Evolutionary conservation across 2,113 vertebrate species (phyloP).

Genomic region (Ameiurus melas): DNA sequence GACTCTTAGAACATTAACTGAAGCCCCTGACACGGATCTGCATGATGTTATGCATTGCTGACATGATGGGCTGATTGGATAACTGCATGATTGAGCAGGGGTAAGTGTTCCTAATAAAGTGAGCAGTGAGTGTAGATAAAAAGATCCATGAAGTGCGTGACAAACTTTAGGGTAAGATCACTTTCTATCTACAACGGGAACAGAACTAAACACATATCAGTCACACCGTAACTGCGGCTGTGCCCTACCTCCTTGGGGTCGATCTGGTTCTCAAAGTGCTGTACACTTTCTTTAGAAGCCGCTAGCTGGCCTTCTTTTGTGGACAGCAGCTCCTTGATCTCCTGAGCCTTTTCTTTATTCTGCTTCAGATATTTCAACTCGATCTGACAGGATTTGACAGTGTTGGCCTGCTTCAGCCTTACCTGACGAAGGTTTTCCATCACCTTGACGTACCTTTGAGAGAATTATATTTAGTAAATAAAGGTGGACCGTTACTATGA

Average conservation of each 20-base stretch:
- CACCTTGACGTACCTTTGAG: slow-evolving; percentile 92
- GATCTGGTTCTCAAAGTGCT: slow-evolving; percentile 83
- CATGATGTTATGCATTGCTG: not conserved
- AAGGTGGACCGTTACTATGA: not conserved
- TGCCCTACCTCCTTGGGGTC: slow-evolving; percentile 86
- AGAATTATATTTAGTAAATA: not conserved
- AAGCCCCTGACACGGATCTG: not conserved
- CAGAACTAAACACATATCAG: not conserved
- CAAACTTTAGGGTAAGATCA: not conserved
- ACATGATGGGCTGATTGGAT: not conserved
- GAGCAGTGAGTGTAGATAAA: not conserved
- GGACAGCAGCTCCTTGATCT: slow-evolving; percentile 80
- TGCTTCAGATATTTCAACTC: slow-evolving; percentile 91
- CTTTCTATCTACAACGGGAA: not conserved
- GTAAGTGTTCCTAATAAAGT: not conserved
- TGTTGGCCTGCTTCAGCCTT: slow-evolving; percentile 78
- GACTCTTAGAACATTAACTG: not conserved
- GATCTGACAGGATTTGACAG: slow-evolving; percentile 84
- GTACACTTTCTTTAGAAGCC: slow-evolving; percentile 84
- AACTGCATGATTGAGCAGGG: not conserved
- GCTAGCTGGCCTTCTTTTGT: slow-evolving; percentile 84
- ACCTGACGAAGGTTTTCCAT: slow-evolving; percentile 89
- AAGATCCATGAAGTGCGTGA: not conserved
- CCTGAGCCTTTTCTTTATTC: slow-evolving; percentile 92
- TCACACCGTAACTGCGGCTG: not conserved